phyloP scores from a whole-genome alignment of 2,888 invertebrate genomes.

The Helicoverpa assulta region DNA sequence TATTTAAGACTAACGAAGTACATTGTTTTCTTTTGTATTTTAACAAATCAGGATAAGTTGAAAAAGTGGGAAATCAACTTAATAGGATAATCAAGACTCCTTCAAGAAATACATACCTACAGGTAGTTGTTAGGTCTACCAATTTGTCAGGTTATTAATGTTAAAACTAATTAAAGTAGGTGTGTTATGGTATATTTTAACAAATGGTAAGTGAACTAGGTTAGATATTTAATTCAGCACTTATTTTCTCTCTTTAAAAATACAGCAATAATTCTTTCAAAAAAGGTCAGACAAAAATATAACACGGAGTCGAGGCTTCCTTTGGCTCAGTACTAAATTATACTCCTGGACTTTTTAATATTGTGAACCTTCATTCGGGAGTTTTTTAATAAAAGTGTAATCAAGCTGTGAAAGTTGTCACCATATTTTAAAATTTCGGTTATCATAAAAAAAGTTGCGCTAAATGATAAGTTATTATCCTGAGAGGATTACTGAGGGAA shows the following conservation, averaged over 20 bases:
- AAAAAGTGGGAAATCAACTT: no score
- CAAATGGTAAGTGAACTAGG: no score
- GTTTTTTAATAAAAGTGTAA: slow-evolving; percentile 69
- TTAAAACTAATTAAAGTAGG: no score
- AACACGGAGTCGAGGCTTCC: slow-evolving; percentile 14
- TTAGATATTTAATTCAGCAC: no score
- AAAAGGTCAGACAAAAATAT: slow-evolving; percentile 22
- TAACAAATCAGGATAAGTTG: no score
- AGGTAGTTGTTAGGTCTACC: no score
- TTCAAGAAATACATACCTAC: no score
- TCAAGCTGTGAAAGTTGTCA: slow-evolving; percentile 58
- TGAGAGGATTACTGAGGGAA: slow-evolving; percentile 39
- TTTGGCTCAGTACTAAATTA: slow-evolving; percentile 41
- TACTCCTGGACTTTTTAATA: slow-evolving; percentile 55
- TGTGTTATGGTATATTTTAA: no score
- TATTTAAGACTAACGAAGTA: no score
- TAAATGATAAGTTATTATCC: slow-evolving; percentile 62
- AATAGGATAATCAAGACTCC: no score
- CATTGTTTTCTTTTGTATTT: no score
- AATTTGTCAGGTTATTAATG: no score
- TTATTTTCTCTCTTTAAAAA: not conserved
- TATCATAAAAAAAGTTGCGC: slow-evolving; percentile 65
- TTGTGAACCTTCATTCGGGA: slow-evolving; percentile 57
- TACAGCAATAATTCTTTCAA: not conserved
- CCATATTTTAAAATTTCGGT: slow-evolving; percentile 64